phyloP scores from a whole-genome alignment of 2,797 vertebrate genomes.

The Gastrophryne carolinensis region DNA sequence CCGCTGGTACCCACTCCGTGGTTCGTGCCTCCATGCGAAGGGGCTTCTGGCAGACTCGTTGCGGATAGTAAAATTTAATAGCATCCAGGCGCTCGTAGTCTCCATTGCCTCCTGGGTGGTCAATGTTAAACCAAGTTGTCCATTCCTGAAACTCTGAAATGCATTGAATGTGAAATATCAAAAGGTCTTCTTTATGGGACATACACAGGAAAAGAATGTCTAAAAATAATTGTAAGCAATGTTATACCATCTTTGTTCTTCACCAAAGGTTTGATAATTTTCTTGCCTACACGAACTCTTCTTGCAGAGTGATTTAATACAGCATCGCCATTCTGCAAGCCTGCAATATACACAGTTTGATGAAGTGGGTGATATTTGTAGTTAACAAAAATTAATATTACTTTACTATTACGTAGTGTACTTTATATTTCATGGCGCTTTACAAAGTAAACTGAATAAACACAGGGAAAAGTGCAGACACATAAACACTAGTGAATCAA shows the following conservation, averaged over 20 bases:
- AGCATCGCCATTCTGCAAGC: constrained; percentile 16
- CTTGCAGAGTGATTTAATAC: constrained; percentile 63
- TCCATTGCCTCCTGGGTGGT: constrained; percentile 84
- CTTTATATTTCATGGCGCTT: too few species aligned
- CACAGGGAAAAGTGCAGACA: too few species aligned
- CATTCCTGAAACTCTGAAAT: constrained; percentile 74
- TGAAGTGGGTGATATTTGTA: too few species aligned
- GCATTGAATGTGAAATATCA: background rate
- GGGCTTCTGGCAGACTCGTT: constrained; percentile 76
- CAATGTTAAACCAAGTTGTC: constrained; percentile 90
- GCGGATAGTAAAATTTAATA: constrained; percentile 84
- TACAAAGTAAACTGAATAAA: too few species aligned
- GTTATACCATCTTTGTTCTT: constrained; percentile 64
- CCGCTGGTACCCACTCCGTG: constrained; percentile 79
- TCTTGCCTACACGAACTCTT: constrained; percentile 64
- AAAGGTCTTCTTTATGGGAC: background rate
- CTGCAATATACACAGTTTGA: too few species aligned
- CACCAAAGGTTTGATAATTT: constrained; percentile 52
- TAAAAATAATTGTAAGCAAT: background rate
- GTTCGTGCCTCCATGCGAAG: constrained; percentile 80
- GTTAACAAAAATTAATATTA: too few species aligned
- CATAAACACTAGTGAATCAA: too few species aligned
- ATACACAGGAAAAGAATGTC: background rate
- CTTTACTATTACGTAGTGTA: too few species aligned
- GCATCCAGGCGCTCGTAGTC: constrained; percentile 86